These are phyloP conservation scores for Nebria brevicollis DNA, from an alignment of 2,888 invertebrate genomes.

Conservation along the genomic window DNA sequence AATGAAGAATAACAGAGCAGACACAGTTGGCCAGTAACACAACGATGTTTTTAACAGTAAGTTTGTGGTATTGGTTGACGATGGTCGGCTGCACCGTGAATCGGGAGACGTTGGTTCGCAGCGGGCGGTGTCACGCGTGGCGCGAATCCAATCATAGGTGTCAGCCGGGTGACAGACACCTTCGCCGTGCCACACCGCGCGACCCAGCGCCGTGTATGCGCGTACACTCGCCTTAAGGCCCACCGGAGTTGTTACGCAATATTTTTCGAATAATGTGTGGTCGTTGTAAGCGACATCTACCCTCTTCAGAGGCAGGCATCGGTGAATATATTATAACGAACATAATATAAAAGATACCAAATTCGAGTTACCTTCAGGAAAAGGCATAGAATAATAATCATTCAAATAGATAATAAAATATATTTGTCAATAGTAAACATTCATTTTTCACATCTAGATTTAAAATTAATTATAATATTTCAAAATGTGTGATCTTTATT, in stretches of 20 bases:
- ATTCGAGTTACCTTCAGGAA: no score
- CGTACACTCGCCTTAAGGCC: conserved; percentile 10
- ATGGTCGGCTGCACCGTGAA: conserved; percentile 41
- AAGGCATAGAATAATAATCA: no score
- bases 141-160: conserved; percentile 55
- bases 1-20: conserved; percentile 1
- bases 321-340: background rate
- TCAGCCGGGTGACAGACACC: conserved; percentile 50
- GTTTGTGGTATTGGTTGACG: background rate
- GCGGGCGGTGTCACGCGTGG: conserved; percentile 56
- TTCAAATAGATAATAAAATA: no score
- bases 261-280: conserved; percentile 11
- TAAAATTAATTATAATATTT: no score
- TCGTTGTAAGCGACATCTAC: background rate
- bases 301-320: background rate
- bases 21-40: background rate
- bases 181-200: conserved; percentile 5
- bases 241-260: conserved; percentile 41
- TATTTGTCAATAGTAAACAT: no score
- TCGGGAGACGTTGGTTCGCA: conserved; percentile 56
- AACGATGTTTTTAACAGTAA: background rate
- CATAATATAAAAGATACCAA: no score
- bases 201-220: conserved; percentile 3
- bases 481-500: no score
- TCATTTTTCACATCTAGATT: no score